Percentiles rank a stretch among this genome's conserved stretches.
These are phyloP conservation scores for Drosophila lini DNA, from an alignment of 1,140 invertebrate species.

Conservation along the genomic window DNA sequence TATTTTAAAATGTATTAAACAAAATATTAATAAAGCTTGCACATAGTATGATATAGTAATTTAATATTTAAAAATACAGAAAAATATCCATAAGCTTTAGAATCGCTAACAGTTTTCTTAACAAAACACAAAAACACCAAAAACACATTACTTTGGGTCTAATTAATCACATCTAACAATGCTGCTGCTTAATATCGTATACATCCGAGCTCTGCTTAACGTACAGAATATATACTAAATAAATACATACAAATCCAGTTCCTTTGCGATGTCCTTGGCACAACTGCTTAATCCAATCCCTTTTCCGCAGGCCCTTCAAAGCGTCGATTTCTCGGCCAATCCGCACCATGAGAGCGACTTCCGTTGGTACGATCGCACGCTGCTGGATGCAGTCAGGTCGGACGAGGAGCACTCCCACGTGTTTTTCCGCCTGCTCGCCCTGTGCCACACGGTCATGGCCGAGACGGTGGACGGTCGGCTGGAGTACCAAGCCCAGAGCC, in stretches of 20 bases:
- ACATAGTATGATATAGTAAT: not conserved
- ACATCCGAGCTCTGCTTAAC: constrained; percentile 29
- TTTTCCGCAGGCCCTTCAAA: constrained; percentile 87
- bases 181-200: constrained; percentile 27
- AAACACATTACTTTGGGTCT: constrained; percentile 4
- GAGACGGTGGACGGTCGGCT: constrained; percentile 91
- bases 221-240: constrained; percentile 1
- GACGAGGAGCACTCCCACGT: constrained; percentile 90
- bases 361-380: constrained; percentile 95
- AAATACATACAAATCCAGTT: not conserved
- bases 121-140: not conserved
- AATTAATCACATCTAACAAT: not conserved
- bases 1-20: not conserved
- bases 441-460: constrained; percentile 99
- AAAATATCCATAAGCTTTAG: too few relatives aligned
- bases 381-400: constrained; percentile 93
- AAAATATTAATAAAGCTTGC: not conserved
- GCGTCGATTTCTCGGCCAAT: constrained; percentile 97
- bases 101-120: not conserved
- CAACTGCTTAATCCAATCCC: not conserved
- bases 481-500: constrained; percentile 94
- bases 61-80: too few relatives aligned
- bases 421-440: constrained; percentile 95
- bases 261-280: not conserved
- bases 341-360: constrained; percentile 96